Evolutionary conservation across 2,888 invertebrate species (phyloP).

Genomic region (Drosophila hamatofila): DNA sequence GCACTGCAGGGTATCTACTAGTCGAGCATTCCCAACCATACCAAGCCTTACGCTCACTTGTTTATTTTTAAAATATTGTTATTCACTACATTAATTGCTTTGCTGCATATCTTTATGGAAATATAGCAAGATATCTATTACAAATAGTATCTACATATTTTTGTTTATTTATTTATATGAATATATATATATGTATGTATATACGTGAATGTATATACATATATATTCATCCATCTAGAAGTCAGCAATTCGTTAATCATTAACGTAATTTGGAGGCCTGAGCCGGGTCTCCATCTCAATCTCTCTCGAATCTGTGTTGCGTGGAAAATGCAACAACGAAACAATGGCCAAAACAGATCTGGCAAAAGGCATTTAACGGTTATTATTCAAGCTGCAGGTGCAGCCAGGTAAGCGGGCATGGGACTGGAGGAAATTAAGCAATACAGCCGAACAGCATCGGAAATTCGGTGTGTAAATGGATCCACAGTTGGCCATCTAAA

Average conservation of each 20-base stretch:
- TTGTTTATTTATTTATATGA: neutral
- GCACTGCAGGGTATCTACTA: neutral
- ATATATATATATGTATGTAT: neutral
- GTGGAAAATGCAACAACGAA: constrained; percentile 31
- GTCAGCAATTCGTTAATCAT: constrained; percentile 34
- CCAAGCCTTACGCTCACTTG: constrained; percentile 5
- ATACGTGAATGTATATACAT: neutral
- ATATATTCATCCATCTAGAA: constrained; percentile 4
- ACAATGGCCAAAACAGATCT: constrained; percentile 37
- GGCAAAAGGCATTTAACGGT: constrained; percentile 41
- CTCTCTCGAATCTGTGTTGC: constrained; percentile 24
- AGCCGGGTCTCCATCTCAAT: constrained; percentile 36
- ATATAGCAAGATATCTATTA: neutral
- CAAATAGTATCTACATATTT: neutral
- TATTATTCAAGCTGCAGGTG: constrained; percentile 47
- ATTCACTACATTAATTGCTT: constrained; percentile 23
- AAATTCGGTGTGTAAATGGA: constrained; percentile 11
- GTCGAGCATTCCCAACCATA: neutral
- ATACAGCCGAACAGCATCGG: constrained; percentile 30
- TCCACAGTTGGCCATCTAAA: neutral
- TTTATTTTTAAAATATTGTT: constrained; percentile 10
- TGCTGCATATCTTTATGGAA: constrained; percentile 11
- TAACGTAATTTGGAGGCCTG: constrained; percentile 46
- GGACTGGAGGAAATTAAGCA: constrained; percentile 10
- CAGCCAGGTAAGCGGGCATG: neutral